Percentiles rank a stretch among this genome's conserved stretches.
Conservation (phyloP, 2,888 invertebrate genomes). For the Galerucella pusilla region DNA sequence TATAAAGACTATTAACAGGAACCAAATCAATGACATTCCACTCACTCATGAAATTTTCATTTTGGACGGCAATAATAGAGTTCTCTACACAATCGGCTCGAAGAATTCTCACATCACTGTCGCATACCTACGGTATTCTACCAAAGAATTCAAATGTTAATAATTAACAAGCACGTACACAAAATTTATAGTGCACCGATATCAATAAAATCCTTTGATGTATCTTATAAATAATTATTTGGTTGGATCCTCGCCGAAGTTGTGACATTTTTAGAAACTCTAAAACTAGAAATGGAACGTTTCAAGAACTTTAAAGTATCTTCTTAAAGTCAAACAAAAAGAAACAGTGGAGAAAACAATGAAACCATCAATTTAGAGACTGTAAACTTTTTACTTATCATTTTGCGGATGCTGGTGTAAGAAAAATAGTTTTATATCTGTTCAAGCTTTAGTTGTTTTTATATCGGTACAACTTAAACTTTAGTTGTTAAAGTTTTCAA, state of each 20-base stretch:
- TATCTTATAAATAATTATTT: not conserved
- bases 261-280: not conserved
- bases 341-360: not conserved
- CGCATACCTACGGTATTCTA: not conserved
- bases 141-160: not conserved
- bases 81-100: not conserved
- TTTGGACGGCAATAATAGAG: not conserved
- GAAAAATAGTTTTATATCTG: too few species aligned
- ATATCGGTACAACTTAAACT: too few species aligned
- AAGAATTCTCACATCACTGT: not conserved
- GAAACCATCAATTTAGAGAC: not conserved
- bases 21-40: too few species aligned
- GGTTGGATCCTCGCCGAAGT: not conserved
- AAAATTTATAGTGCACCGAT: not conserved
- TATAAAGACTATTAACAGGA: too few species aligned
- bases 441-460: too few species aligned
- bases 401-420: too few species aligned
- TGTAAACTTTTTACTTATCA: not conserved
- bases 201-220: not conserved
- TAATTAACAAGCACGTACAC: not conserved
- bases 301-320: not conserved
- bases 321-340: not conserved
- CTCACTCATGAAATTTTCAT: not conserved
- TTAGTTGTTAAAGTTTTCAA: too few species aligned
- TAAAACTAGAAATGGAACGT: not conserved